Conservation (phyloP, 2,113 vertebrate species). For the Anolis carolinensis region DNA sequence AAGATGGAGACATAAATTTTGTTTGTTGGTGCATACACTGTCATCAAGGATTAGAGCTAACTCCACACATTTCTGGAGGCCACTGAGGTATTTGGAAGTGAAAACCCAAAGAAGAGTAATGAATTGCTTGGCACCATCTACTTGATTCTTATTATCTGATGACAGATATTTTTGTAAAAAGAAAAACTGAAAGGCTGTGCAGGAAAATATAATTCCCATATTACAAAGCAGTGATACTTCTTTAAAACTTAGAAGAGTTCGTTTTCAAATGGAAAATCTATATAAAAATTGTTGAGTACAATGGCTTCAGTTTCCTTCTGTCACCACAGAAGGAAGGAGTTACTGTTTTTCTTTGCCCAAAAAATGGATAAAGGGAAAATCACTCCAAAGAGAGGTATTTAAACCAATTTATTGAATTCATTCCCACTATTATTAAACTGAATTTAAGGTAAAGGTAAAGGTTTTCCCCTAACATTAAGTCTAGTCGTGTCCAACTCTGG, state of each 20-base stretch:
- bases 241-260: neutral
- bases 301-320: neutral
- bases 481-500: no score
- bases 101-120: neutral
- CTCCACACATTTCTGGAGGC: neutral
- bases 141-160: neutral
- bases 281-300: neutral
- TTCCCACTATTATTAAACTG: slow-evolving; percentile 41
- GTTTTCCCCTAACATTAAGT: no score
- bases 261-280: neutral
- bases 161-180: neutral
- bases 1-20: neutral
- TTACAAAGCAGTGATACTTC: slow-evolving; percentile 1
- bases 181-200: neutral
- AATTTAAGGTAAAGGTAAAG: no score
- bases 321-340: slow-evolving; percentile 10
- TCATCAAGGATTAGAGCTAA: neutral
- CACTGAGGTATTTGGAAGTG: neutral
- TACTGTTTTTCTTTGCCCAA: neutral
- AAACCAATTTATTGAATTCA: neutral
- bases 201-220: neutral
- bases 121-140: neutral
- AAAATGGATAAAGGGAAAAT: neutral
- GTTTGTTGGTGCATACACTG: neutral
- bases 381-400: neutral